Evolutionary conservation across 2,797 vertebrate species (phyloP).

Genomic region (Cuniculus paca): DNA sequence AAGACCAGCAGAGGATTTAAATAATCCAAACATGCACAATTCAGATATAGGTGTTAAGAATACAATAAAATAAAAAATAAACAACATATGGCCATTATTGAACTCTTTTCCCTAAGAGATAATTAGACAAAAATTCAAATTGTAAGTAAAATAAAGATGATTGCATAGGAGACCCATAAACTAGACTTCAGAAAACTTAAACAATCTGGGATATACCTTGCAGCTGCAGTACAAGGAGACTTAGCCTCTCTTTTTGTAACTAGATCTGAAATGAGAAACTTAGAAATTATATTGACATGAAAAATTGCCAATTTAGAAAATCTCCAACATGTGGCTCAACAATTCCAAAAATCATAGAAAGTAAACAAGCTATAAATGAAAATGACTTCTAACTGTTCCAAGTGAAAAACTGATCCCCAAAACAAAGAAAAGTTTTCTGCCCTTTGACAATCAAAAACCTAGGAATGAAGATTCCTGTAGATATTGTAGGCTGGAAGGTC

Average conservation of each 20-base stretch:
- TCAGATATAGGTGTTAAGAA: neutral
- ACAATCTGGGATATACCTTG: neutral
- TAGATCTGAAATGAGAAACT: neutral
- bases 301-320: neutral
- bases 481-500: neutral
- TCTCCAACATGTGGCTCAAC: constrained; percentile 4
- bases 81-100: neutral
- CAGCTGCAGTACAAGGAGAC: neutral
- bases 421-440: neutral
- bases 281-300: constrained; percentile 15
- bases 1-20: neutral
- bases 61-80: constrained; percentile 34
- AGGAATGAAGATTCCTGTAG: neutral
- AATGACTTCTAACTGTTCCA: constrained; percentile 10
- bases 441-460: neutral
- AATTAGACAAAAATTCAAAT: neutral
- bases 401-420: neutral
- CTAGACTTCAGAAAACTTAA: neutral
- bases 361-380: constrained; percentile 26
- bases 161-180: neutral
- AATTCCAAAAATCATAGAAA: constrained; percentile 28
- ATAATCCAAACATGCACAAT: neutral
- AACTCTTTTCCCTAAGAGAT: neutral
- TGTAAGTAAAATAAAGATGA: constrained; percentile 38
- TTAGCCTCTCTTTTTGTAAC: neutral